Base-by-base conservation (phyloP, 2,113 vertebrate species). In the Macquaria ambigua region DNA sequence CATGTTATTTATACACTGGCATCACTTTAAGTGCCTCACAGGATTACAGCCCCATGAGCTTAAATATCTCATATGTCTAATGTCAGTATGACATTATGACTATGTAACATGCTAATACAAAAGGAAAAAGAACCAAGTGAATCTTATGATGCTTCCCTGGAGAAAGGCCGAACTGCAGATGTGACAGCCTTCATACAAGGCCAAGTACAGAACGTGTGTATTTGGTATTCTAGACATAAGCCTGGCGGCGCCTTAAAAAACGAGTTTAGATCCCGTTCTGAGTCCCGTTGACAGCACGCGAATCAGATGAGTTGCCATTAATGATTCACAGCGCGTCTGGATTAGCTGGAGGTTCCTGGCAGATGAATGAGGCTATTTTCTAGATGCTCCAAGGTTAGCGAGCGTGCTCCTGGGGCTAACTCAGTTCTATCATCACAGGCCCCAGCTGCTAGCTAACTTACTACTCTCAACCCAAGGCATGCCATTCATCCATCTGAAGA, bases 351-450 rank as follows among this genome's bases (percentile, higher is more conserved):
- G 92, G 83, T 84, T 85, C 58, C 69, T 81, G 59, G 73, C 88
- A 91, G 92, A 93, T 90, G 84, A 93, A 94, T 90, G 86, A 92
- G 74, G 70, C 77, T 80, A 93, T 90, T 92, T 88, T 86, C 64
- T 77, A 81, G 82, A 79, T 66, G 85, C 87, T 90, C 86, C 87
- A 90, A 91, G 91, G 89, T 91, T 89, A 88, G 71, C 1, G 15
- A 79, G 69, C 37, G 3, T 46, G 81, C 84, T 91, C 82, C 84
- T 39, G 70, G 52, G 81, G 85, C 83, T 64, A 73, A 74, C 86
- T 78, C 43, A 62, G 52, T 64, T 79, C 76, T 77, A 79, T 92
- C 84, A 94, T 91, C 87, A 87, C 43, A 80, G 80, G 75, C 77
- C 77, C 86, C 79, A 87, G 83, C 88, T 92, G 90, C 87, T 82